phyloP scores from a whole-genome alignment of 2,113 vertebrate species.

The Hipposideros armiger region DNA sequence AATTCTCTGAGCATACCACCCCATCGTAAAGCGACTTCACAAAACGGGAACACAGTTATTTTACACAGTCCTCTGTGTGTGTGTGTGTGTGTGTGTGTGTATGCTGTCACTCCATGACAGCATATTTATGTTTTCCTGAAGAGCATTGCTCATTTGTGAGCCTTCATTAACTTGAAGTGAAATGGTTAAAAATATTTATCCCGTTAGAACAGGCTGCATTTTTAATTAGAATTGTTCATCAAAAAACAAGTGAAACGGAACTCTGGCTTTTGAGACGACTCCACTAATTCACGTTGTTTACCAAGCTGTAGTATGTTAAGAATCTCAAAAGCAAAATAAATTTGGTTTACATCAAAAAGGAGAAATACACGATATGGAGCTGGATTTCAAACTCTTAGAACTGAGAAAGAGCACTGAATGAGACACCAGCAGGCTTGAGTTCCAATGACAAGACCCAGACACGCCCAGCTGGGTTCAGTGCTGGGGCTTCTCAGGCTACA shows the following conservation, averaged over 20 bases:
- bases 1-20: conserved; percentile 97
- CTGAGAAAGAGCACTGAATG: too few species aligned
- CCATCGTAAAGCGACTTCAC: conserved; percentile 97
- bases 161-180: conserved; percentile 99
- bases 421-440: too few species aligned
- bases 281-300: too few species aligned
- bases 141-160: conserved; percentile 99
- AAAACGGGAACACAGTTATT: conserved; percentile 97
- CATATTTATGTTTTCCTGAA: conserved; percentile 99
- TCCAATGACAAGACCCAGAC: too few species aligned
- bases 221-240: conserved; percentile 96
- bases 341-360: too few species aligned
- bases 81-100: conserved; percentile 93
- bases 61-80: conserved; percentile 91
- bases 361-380: too few species aligned
- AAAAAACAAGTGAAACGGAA: conserved; percentile 87
- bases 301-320: too few species aligned
- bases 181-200: conserved; percentile 99
- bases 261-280: neutral
- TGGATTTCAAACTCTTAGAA: too few species aligned
- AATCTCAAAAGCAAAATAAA: too few species aligned
- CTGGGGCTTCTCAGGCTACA: too few species aligned
- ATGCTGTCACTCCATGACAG: conserved; percentile 99
- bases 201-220: conserved; percentile 98
- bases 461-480: too few species aligned